These are phyloP conservation scores for Euphonia xanthogaster DNA, from an alignment of 2,797 vertebrate genomes.

Conservation along the genomic window DNA sequence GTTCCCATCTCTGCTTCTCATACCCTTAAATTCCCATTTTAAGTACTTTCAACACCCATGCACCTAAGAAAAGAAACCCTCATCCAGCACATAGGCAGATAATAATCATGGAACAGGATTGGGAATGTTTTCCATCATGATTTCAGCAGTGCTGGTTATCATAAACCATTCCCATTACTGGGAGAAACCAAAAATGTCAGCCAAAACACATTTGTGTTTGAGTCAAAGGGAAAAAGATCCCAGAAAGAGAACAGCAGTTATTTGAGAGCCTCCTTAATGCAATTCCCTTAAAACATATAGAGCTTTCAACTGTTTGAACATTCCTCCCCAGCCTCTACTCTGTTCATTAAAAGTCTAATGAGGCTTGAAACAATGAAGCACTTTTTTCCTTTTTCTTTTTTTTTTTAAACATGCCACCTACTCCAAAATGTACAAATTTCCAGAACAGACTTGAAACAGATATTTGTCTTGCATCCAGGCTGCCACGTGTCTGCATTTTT, in stretches of 20 bases:
- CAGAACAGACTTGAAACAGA: conserved; percentile 48
- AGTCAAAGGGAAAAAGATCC: not conserved
- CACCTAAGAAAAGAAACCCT: not conserved
- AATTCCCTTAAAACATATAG: not conserved
- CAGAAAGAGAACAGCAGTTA: not conserved
- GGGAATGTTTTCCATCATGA: not conserved
- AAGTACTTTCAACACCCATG: not conserved
- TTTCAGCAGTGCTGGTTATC: not conserved
- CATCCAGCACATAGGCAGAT: not conserved
- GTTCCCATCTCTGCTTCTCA: not conserved
- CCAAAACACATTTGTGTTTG: not conserved
- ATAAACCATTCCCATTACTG: not conserved
- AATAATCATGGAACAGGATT: not conserved
- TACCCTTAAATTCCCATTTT: not conserved
- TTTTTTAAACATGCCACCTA: conserved; percentile 43
- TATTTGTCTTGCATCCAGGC: conserved; percentile 49
- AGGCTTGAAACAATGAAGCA: conserved; percentile 42
- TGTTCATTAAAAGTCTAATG: not conserved
- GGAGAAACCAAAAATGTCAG: not conserved
- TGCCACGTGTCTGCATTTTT: conserved; percentile 72
- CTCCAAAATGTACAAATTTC: conserved; percentile 68
- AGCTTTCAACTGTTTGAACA: not conserved
- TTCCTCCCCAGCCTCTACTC: conserved; percentile 49
- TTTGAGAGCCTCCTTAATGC: conserved; percentile 1
- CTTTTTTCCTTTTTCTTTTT: conserved; percentile 11